These are phyloP conservation scores for Parelbella ahira DNA, from an alignment of 2,888 invertebrate genomes.

Conservation along the genomic window DNA sequence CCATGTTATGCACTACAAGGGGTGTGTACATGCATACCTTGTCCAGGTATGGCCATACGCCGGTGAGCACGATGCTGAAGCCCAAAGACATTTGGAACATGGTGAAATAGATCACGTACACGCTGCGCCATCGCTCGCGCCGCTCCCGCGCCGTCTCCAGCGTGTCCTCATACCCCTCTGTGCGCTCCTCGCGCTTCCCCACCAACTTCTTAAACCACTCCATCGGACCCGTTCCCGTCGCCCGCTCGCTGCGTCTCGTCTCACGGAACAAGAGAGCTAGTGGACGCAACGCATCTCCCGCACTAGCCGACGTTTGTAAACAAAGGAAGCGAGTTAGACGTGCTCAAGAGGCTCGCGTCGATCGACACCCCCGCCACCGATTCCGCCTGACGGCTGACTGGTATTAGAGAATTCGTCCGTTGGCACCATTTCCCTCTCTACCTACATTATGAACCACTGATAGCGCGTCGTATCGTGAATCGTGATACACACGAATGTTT, in stretches of 20 bases:
- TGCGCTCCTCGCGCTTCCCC: conserved; percentile 33
- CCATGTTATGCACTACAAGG: no score
- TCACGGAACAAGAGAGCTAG: not conserved
- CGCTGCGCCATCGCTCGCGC: conserved; percentile 87
- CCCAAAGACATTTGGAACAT: conserved; percentile 95
- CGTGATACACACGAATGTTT: conserved; percentile 2
- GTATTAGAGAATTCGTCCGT: conserved; percentile 33
- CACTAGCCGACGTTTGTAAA: conserved; percentile 30
- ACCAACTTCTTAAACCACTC: conserved; percentile 51
- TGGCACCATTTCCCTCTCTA: conserved; percentile 36
- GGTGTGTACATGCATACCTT: conserved; percentile 81
- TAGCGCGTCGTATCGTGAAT: conserved; percentile 11
- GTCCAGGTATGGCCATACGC: conserved; percentile 93
- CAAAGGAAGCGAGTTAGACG: conserved; percentile 34
- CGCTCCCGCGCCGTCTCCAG: conserved; percentile 85
- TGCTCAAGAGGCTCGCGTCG: conserved; percentile 22
- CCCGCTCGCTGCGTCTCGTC: not conserved
- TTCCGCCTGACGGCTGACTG: conserved; percentile 26
- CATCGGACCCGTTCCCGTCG: conserved; percentile 35
- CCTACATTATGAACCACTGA: conserved; percentile 18
- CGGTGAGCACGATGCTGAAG: conserved; percentile 92
- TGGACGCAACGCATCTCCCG: conserved; percentile 1
- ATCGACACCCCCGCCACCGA: conserved; percentile 11
- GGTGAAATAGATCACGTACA: conserved; percentile 91
- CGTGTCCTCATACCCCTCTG: conserved; percentile 31